phyloP scores from a whole-genome alignment of 2,888 invertebrate genomes.

The Fissipunctia ypsillon region DNA sequence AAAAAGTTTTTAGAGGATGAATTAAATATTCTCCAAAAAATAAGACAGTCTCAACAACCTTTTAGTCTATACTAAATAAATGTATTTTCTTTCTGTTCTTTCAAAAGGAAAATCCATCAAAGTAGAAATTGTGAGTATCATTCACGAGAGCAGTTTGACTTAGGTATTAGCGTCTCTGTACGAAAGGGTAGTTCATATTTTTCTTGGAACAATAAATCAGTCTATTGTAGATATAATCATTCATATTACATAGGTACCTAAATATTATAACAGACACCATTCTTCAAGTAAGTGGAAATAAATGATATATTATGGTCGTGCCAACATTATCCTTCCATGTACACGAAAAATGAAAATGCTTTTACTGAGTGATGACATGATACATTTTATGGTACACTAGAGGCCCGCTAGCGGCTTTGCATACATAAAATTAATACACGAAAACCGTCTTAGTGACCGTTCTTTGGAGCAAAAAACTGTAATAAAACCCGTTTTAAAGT shows the following conservation, averaged over 20 bases:
- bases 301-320: constrained; percentile 47
- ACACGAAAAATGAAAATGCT: constrained; percentile 57
- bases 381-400: constrained; percentile 55
- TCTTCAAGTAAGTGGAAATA: constrained; percentile 43
- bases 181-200: constrained; percentile 6
- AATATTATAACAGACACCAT: constrained; percentile 25
- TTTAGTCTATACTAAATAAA: not conserved
- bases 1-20: too few relatives aligned
- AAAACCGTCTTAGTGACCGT: constrained; percentile 33
- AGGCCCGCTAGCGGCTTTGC: constrained; percentile 26
- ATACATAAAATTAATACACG: constrained; percentile 52
- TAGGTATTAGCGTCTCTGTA: not conserved
- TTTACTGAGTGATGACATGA: constrained; percentile 56
- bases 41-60: not conserved
- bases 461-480: constrained; percentile 8
- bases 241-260: constrained; percentile 6
- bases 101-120: not conserved
- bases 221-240: constrained; percentile 7
- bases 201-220: constrained; percentile 9
- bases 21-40: not conserved
- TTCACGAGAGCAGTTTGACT: not conserved
- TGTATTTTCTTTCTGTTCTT: not conserved
- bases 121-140: not conserved
- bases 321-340: constrained; percentile 41
- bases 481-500: constrained; percentile 11